These are phyloP conservation scores for Dendrolimus kikuchii DNA, from an alignment of 1,140 invertebrate genomes.

Conservation along the genomic window DNA sequence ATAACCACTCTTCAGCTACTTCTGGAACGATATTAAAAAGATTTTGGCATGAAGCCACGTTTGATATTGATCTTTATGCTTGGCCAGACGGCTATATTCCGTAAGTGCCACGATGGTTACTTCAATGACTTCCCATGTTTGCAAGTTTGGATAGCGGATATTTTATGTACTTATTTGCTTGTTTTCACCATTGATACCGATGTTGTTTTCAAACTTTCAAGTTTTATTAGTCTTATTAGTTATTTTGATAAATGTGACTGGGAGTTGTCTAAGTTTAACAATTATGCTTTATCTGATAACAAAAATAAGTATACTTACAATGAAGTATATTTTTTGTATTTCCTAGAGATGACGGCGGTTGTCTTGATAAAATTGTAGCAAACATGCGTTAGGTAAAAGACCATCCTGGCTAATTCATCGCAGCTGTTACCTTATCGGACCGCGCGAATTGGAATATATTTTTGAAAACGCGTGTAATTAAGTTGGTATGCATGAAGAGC, in stretches of 20 bases:
- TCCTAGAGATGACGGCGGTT: no score
- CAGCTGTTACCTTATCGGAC: conserved; percentile 44
- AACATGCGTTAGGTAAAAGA: no score
- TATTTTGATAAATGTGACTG: no score
- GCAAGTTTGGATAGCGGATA: conserved; percentile 42
- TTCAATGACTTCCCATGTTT: conserved; percentile 70
- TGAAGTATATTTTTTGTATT: no score
- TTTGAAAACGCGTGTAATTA: conserved; percentile 59
- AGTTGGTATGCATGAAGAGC: conserved; percentile 53
- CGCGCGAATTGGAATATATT: conserved; percentile 43
- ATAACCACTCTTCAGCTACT: conserved; percentile 59
- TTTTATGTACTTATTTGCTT: conserved; percentile 50
- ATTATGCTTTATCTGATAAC: no score
- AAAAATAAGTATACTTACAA: no score
- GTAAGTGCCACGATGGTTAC: conserved; percentile 58
- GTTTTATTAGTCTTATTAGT: no score
- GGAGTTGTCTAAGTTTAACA: no score
- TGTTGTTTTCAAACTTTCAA: background rate
- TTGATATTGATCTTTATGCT: conserved; percentile 69
- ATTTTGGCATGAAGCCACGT: conserved; percentile 64
- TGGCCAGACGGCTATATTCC: conserved; percentile 61
- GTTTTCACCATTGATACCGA: conserved; percentile 37
- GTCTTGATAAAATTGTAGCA: no score
- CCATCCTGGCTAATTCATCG: conserved; percentile 26
- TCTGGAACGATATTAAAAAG: conserved; percentile 69